Conservation (phyloP, 2,797 vertebrate species). For the Anisognathus igniventris region DNA sequence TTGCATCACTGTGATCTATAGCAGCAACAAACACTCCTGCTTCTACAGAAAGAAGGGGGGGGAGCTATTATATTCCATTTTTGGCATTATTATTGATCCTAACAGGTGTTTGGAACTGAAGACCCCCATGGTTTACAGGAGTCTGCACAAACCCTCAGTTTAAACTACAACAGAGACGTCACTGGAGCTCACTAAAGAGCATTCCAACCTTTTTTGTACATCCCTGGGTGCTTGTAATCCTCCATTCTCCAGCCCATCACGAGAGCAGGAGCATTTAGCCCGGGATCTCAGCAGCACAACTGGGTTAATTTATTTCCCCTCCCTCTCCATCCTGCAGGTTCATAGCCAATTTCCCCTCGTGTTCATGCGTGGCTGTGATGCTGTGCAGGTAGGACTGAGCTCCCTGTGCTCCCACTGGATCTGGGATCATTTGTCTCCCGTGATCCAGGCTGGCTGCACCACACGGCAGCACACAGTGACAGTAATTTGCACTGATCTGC, state of each 20-base stretch:
- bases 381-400: slow-evolving; percentile 81
- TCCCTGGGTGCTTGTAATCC: slow-evolving; percentile 57
- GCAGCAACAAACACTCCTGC: not conserved
- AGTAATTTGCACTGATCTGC: slow-evolving; percentile 94
- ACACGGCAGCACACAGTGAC: slow-evolving; percentile 82
- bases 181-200: slow-evolving; percentile 24
- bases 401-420: slow-evolving; percentile 74
- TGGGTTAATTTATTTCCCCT: slow-evolving; percentile 61
- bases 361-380: not conserved
- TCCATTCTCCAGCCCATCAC: slow-evolving; percentile 27
- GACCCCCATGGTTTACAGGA: not conserved
- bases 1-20: not conserved
- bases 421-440: slow-evolving; percentile 80
- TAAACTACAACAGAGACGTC: not conserved
- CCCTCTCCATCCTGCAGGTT: slow-evolving; percentile 17
- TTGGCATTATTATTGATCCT: slow-evolving; percentile 31
- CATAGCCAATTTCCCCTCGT: not conserved
- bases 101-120: slow-evolving; percentile 14
- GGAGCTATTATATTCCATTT: not conserved
- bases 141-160: not conserved
- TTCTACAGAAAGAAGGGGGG: accelerated
- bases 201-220: slow-evolving; percentile 52
- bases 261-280: not conserved
- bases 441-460: slow-evolving; percentile 78
- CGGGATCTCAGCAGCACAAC: not conserved